These are phyloP conservation scores for Simalia tracyae DNA, from an alignment of 2,797 vertebrate genomes.

Conservation along the genomic window DNA sequence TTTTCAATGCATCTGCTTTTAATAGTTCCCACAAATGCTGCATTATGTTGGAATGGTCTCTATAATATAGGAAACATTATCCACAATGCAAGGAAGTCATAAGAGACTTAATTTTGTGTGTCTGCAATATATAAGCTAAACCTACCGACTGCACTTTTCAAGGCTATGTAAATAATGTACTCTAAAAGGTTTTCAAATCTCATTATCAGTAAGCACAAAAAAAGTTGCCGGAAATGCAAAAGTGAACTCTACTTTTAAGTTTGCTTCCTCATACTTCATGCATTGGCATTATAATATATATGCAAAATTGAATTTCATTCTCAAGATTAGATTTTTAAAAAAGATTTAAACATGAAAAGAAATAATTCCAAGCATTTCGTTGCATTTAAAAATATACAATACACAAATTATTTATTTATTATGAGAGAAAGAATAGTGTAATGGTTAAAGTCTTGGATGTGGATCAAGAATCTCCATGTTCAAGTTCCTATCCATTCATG, in stretches of 20 bases:
- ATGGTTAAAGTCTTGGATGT: background rate
- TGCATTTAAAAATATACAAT: background rate
- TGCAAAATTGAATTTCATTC: background rate
- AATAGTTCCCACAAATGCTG: background rate
- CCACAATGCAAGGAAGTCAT: conserved; percentile 8
- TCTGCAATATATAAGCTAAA: conserved; percentile 6
- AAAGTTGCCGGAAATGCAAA: conserved; percentile 6
- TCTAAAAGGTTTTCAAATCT: conserved; percentile 2
- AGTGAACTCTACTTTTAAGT: background rate
- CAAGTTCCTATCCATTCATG: background rate
- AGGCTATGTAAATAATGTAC: conserved; percentile 4
- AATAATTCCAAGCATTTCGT: background rate
- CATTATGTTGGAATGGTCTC: background rate
- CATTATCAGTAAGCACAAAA: conserved; percentile 1
- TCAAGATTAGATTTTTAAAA: background rate
- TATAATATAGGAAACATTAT: background rate
- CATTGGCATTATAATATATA: background rate
- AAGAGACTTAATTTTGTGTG: conserved; percentile 1
- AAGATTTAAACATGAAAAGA: background rate
- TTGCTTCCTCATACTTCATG: background rate
- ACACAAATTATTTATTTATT: background rate
- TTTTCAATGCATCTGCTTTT: background rate
- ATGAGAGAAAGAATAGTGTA: background rate
- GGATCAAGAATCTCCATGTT: background rate
- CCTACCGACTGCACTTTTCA: background rate